Evolutionary conservation across 2,888 invertebrate genomes (phyloP).

Genomic region (Drosophila anomelani): DNA sequence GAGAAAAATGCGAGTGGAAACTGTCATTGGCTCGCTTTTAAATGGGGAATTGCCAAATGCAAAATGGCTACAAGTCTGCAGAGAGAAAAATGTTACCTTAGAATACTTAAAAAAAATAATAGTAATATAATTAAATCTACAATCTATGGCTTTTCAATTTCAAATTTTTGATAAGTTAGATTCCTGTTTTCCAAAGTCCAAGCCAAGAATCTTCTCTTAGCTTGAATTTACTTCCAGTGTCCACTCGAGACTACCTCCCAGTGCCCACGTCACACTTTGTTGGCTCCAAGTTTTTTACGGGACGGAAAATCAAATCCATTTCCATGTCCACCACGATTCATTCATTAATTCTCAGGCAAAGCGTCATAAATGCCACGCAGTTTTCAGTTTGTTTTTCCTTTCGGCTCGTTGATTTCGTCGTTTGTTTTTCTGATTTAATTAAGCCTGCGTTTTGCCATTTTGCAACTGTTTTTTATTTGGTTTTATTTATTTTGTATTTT

Average conservation of each 20-base stretch:
- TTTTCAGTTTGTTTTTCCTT: constrained; percentile 21
- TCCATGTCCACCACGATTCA: constrained; percentile 57
- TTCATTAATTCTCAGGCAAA: constrained; percentile 55
- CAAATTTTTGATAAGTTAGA: no score
- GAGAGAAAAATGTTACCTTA: neutral
- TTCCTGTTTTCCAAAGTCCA: neutral
- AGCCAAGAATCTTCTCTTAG: neutral
- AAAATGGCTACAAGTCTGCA: constrained; percentile 14
- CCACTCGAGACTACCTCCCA: neutral
- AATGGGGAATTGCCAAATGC: constrained; percentile 34
- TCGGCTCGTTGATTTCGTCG: constrained; percentile 17
- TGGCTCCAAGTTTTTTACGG: constrained; percentile 20
- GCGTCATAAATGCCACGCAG: constrained; percentile 46
- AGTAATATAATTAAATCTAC: neutral
- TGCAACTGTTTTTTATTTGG: constrained; percentile 12
- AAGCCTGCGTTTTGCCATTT: constrained; percentile 34
- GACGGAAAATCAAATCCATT: constrained; percentile 12
- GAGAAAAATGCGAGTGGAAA: constrained; percentile 29
- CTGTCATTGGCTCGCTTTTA: constrained; percentile 31
- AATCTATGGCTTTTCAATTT: neutral
- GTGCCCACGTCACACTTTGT: constrained; percentile 8
- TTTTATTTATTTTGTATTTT: constrained; percentile 9
- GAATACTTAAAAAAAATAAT: neutral
- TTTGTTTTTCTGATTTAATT: constrained; percentile 49
- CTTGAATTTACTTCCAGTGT: neutral